Base-by-base conservation (phyloP, 2,888 invertebrate genomes). In the Trichopria drosophilae region DNA sequence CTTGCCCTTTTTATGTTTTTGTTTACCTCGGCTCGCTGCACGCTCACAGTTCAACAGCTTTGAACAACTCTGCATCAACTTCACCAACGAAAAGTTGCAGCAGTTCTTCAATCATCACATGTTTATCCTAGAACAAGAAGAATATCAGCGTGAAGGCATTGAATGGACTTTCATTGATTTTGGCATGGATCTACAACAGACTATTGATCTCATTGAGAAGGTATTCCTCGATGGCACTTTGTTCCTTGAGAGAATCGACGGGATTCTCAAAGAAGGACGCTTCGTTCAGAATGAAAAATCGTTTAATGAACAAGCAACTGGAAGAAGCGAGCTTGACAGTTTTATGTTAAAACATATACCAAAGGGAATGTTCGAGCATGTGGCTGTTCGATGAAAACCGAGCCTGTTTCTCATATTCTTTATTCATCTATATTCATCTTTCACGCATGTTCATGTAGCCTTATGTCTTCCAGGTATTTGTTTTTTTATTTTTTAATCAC, bases 71-170 rank as follows among this genome's bases (percentile, higher is more conserved):
- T 87, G 86, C 78, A 87, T 87, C 81, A 87, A 87, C 80, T 87
- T 87, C 79, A 86, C 86, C 72, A 87, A 87, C 76, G 86, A 87
- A 77, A 84, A 86, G 72, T 80, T 87, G 59, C 87, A 88, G 73
- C 87, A 88, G 73, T 87, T 87, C 81, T 88, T 87, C 83, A 87
- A 87, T 76, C 87, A 87, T 63, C 82, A 87, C 80, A 87, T 87
- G 87, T 87, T 87, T 76, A 85, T 87, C 57, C 79, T 87, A 72
- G 87, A 87, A 76, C 87, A 87, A 78, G 87, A 87, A 77, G 87
- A 87, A 66, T 87, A 87, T 79, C 83, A 83, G 68, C 79, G 82
- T 58, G 87, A 87, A 75, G 86, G 86, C 61, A 87, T 87, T 74
- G 81, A 85, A 62, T 87, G 87, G 87, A 82, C 82, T 60, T 87